Evolutionary conservation across 2,113 vertebrate genomes (phyloP).

Genomic region (Ophiodon elongatus): DNA sequence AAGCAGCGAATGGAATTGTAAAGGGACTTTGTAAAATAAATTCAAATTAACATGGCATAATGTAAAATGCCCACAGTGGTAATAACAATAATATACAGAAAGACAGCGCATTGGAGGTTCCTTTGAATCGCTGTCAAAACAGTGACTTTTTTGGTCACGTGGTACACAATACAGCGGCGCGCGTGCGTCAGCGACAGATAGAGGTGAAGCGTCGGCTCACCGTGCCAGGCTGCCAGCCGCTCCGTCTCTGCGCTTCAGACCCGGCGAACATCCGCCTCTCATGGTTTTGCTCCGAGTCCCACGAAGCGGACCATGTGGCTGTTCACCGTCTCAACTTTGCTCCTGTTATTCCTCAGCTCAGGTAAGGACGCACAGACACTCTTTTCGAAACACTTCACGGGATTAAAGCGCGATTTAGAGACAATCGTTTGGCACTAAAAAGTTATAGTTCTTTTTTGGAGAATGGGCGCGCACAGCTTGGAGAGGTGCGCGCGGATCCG

Average conservation of each 20-base stretch:
- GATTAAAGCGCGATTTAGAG: not conserved
- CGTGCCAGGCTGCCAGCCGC: slow-evolving; percentile 41
- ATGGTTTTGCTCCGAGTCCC: slow-evolving; percentile 40
- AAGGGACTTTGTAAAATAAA: not conserved
- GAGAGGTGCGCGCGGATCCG: not conserved
- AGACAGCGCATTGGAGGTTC: not conserved
- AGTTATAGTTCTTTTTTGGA: not conserved
- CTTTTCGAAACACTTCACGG: not conserved
- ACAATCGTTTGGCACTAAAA: not conserved
- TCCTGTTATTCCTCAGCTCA: slow-evolving; percentile 72
- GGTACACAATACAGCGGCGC: not conserved
- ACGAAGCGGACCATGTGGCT: slow-evolving; percentile 73
- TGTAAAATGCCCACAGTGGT: not conserved
- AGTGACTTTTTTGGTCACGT: slow-evolving; percentile 14
- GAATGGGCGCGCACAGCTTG: slow-evolving; percentile 15
- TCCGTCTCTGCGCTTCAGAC: slow-evolving; percentile 30
- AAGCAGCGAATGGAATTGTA: not conserved
- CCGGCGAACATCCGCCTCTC: slow-evolving; percentile 39
- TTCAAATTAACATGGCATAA: not conserved
- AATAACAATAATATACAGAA: not conserved
- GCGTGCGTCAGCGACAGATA: slow-evolving; percentile 20
- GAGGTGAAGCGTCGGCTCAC: slow-evolving; percentile 19
- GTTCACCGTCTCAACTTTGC: slow-evolving; percentile 70
- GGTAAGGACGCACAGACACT: slow-evolving; percentile 60
- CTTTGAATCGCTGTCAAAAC: not conserved